Base-by-base conservation (phyloP, 2,888 invertebrate species). In the Leucophenga maculata region DNA sequence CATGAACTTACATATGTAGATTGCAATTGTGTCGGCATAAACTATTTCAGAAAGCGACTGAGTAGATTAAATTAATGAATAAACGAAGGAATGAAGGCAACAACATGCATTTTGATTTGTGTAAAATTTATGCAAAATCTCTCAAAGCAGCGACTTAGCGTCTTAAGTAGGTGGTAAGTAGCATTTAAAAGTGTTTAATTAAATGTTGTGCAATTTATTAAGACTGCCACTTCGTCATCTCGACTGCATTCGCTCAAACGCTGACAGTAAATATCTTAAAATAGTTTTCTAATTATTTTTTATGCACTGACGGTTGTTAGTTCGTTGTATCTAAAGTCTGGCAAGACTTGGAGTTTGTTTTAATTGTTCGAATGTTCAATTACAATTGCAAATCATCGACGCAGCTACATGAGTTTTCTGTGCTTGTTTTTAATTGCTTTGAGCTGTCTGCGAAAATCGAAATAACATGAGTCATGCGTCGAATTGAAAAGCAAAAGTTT, bases 181-280 rank as follows among this genome's bases (percentile, higher is more conserved):
- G 85, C 82, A 82, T 85, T 83, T 83, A 77, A 80, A 78, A 82
- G 80, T 81, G 80, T 84, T 81, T 81, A 85, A 81, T 79, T 81
- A 83, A 81, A 83, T 82, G 83, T 77, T 84, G 82, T 80, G 85
- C 85, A 84, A 81, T 81, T 82, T 82, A 81, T 81, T 77, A 83
- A 84, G 85, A 78, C 71, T 66, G 65, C 8, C 39, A 1, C 11
- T 46, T 48, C 13, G 46, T 9, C 18, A 54, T 13, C 22, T 26
- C 20, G 46, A 14, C 22, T n/a, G 48, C 4, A 11, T 64, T 22
- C 18, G 46, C 62, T 22, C 16, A 16, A 64, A 64, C 48, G n/a
- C n/a, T 62, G 22, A 14, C 46, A 44, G 11, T 84, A 82, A 84
- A 74, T 83, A 83, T 77, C 73, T 75, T 78, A 80, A 75, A 84